phyloP scores from a whole-genome alignment of 2,113 vertebrate species.

The Chlorodrepanis virens region DNA sequence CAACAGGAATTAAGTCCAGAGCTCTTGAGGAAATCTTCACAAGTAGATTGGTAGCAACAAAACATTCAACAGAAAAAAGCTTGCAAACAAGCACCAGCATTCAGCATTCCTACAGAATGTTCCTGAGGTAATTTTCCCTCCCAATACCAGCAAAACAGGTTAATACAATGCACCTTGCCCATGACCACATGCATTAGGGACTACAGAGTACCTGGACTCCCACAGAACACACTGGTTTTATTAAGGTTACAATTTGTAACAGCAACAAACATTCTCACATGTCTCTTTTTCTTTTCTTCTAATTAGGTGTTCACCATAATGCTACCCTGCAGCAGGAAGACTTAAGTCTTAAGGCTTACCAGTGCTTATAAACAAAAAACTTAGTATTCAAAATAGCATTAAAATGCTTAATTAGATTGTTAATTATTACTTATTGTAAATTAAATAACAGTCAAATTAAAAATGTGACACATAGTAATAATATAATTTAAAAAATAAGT shows the following conservation, averaged over 20 bases:
- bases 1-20: slow-evolving; percentile 35
- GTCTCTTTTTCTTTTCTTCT: not conserved
- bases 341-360: not conserved
- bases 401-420: not conserved
- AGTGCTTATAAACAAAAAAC: not conserved
- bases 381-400: not conserved
- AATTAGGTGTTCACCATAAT: not conserved
- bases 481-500: not conserved
- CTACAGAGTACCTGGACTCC: not conserved
- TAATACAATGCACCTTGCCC: not conserved
- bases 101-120: not conserved
- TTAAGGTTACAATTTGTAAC: not conserved
- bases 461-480: not conserved
- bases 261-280: not conserved
- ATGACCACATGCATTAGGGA: not conserved
- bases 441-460: not conserved
- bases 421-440: not conserved
- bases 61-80: not conserved
- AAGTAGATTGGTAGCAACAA: not conserved
- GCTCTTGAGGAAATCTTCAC: slow-evolving; percentile 62
- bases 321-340: not conserved
- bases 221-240: not conserved
- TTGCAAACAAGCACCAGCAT: not conserved
- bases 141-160: not conserved
- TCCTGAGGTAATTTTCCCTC: not conserved